These are phyloP conservation scores for Drosophila subobscura DNA, from an alignment of 1,140 invertebrate genomes.

Conservation along the genomic window DNA sequence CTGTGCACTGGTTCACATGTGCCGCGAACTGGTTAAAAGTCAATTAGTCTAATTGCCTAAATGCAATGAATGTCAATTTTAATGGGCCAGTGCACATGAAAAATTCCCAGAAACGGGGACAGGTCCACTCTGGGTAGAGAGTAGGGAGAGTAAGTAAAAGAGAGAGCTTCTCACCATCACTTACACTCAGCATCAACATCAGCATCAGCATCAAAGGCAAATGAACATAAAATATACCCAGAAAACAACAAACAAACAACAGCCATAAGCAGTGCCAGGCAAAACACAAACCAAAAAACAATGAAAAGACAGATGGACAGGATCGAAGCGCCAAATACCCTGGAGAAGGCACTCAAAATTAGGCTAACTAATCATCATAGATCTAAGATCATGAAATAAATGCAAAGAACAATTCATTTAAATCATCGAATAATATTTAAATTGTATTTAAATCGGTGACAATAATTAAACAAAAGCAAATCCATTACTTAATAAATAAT, in stretches of 20 bases:
- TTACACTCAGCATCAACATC: conserved; percentile 42
- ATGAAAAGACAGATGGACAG: background rate
- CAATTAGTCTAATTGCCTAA: conserved; percentile 78
- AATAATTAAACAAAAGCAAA: too few species aligned
- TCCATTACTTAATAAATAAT: too few species aligned
- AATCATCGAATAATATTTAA: too few species aligned
- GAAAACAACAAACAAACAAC: conserved; percentile 7
- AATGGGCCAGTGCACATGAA: conserved; percentile 70
- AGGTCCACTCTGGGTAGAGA: background rate
- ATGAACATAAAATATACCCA: conserved; percentile 20
- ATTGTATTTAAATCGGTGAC: too few species aligned
- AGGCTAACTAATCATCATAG: background rate
- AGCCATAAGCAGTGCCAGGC: conserved; percentile 33
- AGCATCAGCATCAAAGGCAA: conserved; percentile 21
- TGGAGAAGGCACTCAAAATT: background rate
- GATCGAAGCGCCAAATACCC: background rate
- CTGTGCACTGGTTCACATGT: conserved; percentile 37
- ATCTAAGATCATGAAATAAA: conserved; percentile 1
- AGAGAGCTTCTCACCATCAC: conserved; percentile 52
- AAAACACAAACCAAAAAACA: background rate
- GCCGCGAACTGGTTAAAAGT: conserved; percentile 70
- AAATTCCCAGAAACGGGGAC: background rate
- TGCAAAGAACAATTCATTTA: background rate
- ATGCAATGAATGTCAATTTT: conserved; percentile 77
- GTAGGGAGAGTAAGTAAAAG: background rate